Percentiles rank a stretch among this genome's conserved stretches.
phyloP scores from a whole-genome alignment of 2,113 vertebrate species.

The Sylvilagus bachmani region DNA sequence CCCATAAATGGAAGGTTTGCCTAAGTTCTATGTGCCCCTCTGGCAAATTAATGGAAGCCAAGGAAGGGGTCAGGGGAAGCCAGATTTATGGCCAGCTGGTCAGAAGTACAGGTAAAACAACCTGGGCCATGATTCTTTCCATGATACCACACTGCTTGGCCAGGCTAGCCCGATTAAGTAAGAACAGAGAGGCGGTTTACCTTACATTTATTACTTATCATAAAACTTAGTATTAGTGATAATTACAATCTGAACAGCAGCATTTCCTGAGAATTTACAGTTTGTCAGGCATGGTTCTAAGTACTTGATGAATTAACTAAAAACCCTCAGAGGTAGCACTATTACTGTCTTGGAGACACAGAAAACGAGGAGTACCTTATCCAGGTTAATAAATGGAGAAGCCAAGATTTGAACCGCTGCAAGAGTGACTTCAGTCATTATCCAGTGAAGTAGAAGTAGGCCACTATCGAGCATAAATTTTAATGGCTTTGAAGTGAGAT shows the following conservation, averaged over 20 bases:
- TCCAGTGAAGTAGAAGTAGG: not conserved
- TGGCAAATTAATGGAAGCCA: too few species aligned
- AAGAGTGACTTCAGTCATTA: not conserved
- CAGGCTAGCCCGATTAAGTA: not conserved
- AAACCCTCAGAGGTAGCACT: not conserved
- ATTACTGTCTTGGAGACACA: not conserved
- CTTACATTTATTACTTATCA: not conserved
- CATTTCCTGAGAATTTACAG: slow-evolving; percentile 12
- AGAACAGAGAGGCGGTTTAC: slow-evolving; percentile 16
- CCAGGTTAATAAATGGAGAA: not conserved
- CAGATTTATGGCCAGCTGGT: too few species aligned
- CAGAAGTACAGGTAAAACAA: too few species aligned
- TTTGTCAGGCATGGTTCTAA: not conserved
- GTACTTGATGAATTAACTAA: slow-evolving; percentile 25
- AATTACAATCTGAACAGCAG: not conserved
- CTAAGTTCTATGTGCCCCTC: too few species aligned
- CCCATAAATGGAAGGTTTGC: too few species aligned
- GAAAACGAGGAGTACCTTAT: slow-evolving; percentile 5
- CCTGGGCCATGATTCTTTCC: not conserved
- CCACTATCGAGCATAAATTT: not conserved
- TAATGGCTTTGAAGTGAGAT: not conserved
- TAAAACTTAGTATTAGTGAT: not conserved
- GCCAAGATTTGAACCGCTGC: not conserved
- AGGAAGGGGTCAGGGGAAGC: too few species aligned
- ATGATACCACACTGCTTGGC: not conserved